Base-by-base conservation (phyloP, 2,797 vertebrate species). In the Premnoplex brunnescens region DNA sequence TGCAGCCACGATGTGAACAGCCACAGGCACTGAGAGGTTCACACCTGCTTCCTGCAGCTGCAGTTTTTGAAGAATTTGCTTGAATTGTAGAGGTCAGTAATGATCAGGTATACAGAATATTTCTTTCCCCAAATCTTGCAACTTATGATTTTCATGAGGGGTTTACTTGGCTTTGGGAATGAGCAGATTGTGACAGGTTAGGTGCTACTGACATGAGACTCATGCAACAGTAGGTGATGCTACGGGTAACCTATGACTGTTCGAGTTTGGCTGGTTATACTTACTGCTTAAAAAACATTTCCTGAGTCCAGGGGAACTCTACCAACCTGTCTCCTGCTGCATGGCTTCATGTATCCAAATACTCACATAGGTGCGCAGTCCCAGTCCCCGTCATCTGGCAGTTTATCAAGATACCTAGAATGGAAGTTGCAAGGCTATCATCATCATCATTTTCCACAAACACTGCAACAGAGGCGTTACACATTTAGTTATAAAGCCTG, bases 121-220 rank as follows among this genome's bases (percentile, higher is more conserved):
- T 85, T 77, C 18, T 77, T 20, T 13, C 41, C 20, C 17, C 12
- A 9, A n/a, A 64, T 56, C 23, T 34, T 30, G 11, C 20, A 22
- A 51, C 15, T 52, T 77, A 7, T 26, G n/a, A 22, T 68, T 78
- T 86, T 62, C 54, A 3, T 2, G 2, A 15, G 8, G 10, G 12
- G 36, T 76, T 82, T 24, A 30, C 30, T 22, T 62, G 22, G 12
- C 26, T 6, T 17, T 37, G 20, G 37, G 22, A 89, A 83, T 14
- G 27, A 44, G 39, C 24, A 54, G 7, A 27, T 48, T 4, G 6
- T 59, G 60, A 20, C 39, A 62, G 21, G 10, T 30, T 44, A 44
- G 4, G 1, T 23, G 6, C 14, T 37, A 11, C 60, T 67, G 52
- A 48, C 1, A 0, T 13, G 24, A 36, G 23, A 62, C 36, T 37